These are phyloP conservation scores for Ceratosolen solmsi DNA, from an alignment of 1,140 invertebrate genomes.

Conservation along the genomic window DNA sequence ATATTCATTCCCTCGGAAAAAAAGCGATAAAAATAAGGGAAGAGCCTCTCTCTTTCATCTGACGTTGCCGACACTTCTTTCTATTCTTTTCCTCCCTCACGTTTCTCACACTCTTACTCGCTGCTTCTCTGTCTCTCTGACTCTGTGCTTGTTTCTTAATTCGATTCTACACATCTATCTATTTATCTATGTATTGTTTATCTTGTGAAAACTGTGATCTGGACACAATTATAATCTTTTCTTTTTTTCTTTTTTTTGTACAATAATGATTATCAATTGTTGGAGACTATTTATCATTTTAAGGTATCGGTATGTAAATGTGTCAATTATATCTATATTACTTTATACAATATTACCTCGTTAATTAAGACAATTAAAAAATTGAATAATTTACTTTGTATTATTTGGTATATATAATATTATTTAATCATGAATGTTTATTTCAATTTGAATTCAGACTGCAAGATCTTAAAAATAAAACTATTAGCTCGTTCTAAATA, in stretches of 20 bases:
- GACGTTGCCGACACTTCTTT: slow-evolving; percentile 26
- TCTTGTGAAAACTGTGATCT: neutral
- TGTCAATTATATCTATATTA: too few species aligned
- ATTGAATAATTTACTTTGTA: too few species aligned
- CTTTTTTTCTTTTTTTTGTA: neutral
- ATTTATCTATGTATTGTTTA: neutral
- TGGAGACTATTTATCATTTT: too few species aligned
- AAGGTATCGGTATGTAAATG: too few species aligned
- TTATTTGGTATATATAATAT: too few species aligned
- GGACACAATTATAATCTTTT: neutral
- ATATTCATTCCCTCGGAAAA: slow-evolving; percentile 70
- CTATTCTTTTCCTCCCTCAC: neutral
- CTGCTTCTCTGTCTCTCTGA: neutral
- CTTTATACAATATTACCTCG: too few species aligned
- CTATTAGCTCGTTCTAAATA: neutral
- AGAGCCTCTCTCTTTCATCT: slow-evolving; percentile 50
- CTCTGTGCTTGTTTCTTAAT: too few species aligned
- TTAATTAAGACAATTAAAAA: too few species aligned
- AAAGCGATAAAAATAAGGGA: slow-evolving; percentile 69
- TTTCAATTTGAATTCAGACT: too few species aligned
- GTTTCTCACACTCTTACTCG: neutral
- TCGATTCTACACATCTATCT: neutral
- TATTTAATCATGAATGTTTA: too few species aligned
- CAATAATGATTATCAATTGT: too few species aligned
- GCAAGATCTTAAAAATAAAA: too few species aligned